A percentile compares a stretch with the other conserved stretches of the same genome.
Evolutionary conservation across 2,888 invertebrate species (phyloP).

Genomic region (Urechis unicinctus): DNA sequence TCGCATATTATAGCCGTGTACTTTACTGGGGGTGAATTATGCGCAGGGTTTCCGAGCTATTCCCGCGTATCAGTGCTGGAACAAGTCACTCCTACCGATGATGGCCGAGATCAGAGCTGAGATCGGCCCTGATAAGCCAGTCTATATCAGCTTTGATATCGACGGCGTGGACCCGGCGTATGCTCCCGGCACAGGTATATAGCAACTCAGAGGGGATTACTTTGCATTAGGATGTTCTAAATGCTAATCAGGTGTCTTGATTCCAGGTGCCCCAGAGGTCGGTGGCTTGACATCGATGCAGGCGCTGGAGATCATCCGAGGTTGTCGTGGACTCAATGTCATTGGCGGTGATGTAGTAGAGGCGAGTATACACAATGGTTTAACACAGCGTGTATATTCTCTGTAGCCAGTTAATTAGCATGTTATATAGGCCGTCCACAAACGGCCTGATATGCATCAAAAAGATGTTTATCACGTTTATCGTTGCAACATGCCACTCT

Average conservation of each 20-base stretch:
- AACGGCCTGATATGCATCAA: too few relatives aligned
- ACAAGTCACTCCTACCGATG: slow-evolving; percentile 39
- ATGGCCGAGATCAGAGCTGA: slow-evolving; percentile 40
- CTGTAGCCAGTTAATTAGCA: too few relatives aligned
- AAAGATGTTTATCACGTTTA: too few relatives aligned
- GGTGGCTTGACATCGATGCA: slow-evolving; percentile 37
- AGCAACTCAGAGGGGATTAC: background rate
- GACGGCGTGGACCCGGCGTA: slow-evolving; percentile 45
- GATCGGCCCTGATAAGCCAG: slow-evolving; percentile 39
- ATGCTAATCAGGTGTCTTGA: too few relatives aligned
- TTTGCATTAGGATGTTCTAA: too few relatives aligned
- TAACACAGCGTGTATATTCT: too few relatives aligned
- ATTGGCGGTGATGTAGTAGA: slow-evolving; percentile 43
- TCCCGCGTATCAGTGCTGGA: slow-evolving; percentile 41
- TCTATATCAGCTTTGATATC: slow-evolving; percentile 48
- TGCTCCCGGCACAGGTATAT: slow-evolving; percentile 47
- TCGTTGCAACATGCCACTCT: background rate
- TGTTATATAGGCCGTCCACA: too few relatives aligned
- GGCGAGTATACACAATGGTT: slow-evolving; percentile 27
- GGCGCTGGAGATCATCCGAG: slow-evolving; percentile 44
- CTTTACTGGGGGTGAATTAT: background rate
- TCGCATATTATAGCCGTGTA: too few relatives aligned
- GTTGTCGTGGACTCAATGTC: slow-evolving; percentile 41
- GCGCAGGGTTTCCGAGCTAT: slow-evolving; percentile 18
- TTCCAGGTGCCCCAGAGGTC: slow-evolving; percentile 3